Base-by-base conservation (phyloP, 2,113 vertebrate species). In the Indri indri region DNA sequence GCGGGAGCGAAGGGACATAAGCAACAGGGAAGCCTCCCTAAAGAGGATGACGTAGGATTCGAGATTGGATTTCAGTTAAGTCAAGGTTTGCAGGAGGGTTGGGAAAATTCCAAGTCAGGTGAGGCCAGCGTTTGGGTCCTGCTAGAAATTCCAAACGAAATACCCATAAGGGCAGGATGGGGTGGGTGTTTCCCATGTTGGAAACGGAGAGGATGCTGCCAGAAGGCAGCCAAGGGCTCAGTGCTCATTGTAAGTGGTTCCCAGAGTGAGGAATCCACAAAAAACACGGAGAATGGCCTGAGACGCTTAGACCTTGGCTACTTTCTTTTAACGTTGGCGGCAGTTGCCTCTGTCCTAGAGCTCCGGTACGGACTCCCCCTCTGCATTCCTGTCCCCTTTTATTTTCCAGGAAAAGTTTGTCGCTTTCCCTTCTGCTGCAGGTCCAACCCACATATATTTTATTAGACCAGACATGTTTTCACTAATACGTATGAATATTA, bases 301-400 rank as follows among this genome's bases (percentile, higher is more conserved):
- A 61, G 90, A 85, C 50, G 45, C 40, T 85, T 40, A 37, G 50
- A 2, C 22, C 42, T 52, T 81, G 74, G 47, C 96, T 91, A 70
- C 90, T 96, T 83, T 85, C 92, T 88, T 88, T 82, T 70, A 66
- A 73, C 81, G 68, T 83, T 32, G 23, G 34, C 34, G 30, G 92
- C 92, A 82, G 16, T 68, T 12, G 27, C 52, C 68, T 88, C 50
- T 3, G 14, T 66, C 88, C 70, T 57, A 14, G 65, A 23, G 40
- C 50, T 59, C 40, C 40, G 54, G 16, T 34, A 1, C 8, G 17
- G 63, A 59, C 66, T 7, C 80, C 25, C 71, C 74, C 76, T 50
- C 16, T 3, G 0, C 74, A 27, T 80, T 61, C 81, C 61, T 79
- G 40, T 71, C 85, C n/a, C 45, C 32, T 74, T 40, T 32, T 25